phyloP scores from a whole-genome alignment of 2,888 invertebrate genomes.

The Hesperia comma region DNA sequence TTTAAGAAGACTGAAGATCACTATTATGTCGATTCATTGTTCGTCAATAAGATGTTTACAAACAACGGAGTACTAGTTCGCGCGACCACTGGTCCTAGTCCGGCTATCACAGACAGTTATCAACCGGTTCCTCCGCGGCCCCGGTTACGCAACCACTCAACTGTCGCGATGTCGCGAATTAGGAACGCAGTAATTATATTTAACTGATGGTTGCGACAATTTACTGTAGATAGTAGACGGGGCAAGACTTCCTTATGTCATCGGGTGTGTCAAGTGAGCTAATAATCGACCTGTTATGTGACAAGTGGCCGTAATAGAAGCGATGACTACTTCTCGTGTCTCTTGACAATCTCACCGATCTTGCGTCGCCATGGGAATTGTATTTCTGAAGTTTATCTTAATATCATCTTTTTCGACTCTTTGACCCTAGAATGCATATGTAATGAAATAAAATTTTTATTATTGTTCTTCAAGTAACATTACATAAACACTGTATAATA shows the following conservation, averaged over 20 bases:
- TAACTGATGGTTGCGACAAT: constrained; percentile 37
- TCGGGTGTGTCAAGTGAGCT: constrained; percentile 16
- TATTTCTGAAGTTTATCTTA: neutral
- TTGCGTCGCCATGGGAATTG: neutral
- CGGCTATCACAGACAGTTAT: constrained; percentile 24
- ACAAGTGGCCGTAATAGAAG: constrained; percentile 11
- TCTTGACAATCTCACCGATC: too few species aligned
- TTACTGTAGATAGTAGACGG: constrained; percentile 29
- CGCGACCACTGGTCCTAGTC: constrained; percentile 6
- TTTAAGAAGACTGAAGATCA: too few species aligned
- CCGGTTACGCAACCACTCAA: constrained; percentile 36
- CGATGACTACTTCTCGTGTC: neutral
- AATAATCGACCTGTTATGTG: constrained; percentile 5
- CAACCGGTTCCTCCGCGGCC: constrained; percentile 26
- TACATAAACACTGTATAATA: too few species aligned
- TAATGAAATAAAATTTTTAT: too few species aligned
- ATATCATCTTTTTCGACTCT: neutral
- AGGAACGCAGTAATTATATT: constrained; percentile 36
- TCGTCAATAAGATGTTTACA: constrained; percentile 7
- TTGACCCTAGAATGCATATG: too few species aligned
- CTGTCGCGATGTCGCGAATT: constrained; percentile 36
- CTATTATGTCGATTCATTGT: too few species aligned
- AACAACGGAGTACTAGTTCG: constrained; percentile 5
- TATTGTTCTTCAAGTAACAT: too few species aligned
- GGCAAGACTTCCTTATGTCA: constrained; percentile 35